phyloP scores from a whole-genome alignment of 2,113 vertebrate species.

The Butorides virescens region DNA sequence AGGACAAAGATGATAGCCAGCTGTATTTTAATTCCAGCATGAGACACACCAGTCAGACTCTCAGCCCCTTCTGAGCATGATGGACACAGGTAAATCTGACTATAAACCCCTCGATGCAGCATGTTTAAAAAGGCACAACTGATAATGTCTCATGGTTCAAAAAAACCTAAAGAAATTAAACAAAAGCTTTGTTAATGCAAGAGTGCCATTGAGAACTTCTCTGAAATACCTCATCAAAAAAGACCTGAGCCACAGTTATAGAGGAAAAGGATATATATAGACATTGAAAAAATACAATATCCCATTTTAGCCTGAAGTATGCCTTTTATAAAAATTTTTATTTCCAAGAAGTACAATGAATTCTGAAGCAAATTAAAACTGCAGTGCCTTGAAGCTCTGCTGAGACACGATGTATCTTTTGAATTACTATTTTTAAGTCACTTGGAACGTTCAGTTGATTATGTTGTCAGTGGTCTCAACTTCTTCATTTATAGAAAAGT shows the following conservation, averaged over 20 bases:
- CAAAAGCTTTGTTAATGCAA: background rate
- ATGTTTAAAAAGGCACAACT: background rate
- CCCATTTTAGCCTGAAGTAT: background rate
- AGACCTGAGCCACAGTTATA: background rate
- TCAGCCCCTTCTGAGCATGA: background rate
- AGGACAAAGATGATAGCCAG: background rate
- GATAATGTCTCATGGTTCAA: background rate
- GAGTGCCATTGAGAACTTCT: background rate
- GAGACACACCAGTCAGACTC: background rate
- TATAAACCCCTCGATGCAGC: background rate
- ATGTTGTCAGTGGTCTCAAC: background rate
- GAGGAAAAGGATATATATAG: background rate
- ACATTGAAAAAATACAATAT: background rate
- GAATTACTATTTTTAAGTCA: background rate
- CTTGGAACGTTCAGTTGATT: background rate
- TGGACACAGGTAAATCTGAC: background rate
- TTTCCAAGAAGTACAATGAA: background rate
- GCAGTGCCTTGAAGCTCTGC: background rate
- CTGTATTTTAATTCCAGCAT: background rate
- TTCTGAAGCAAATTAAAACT: background rate
- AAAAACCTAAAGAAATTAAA: background rate
- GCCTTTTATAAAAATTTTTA: background rate
- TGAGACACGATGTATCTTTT: background rate
- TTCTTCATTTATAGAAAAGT: background rate
- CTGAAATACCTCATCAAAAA: background rate